Evolutionary conservation across 2,113 vertebrate species (phyloP).

Genomic region (Myxocyprinus asiaticus): DNA sequence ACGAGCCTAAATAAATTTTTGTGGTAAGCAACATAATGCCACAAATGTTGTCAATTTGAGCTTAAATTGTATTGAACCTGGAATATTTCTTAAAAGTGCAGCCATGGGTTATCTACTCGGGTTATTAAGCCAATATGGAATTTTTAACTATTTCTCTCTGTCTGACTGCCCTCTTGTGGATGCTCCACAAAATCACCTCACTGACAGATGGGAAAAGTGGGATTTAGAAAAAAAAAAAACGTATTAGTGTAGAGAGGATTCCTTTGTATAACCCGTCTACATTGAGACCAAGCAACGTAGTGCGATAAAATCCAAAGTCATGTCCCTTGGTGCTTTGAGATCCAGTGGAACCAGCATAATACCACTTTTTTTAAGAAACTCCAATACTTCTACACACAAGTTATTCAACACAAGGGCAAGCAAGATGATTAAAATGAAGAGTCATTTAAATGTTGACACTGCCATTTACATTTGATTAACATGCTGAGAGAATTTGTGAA

Average conservation of each 20-base stretch:
- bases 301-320: too few species aligned
- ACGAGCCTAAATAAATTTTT: too few species aligned
- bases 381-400: slow-evolving; percentile 9
- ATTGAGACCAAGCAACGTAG: too few species aligned
- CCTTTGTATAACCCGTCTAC: too few species aligned
- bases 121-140: neutral
- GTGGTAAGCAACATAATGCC: too few species aligned
- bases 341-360: neutral
- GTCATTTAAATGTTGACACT: too few species aligned
- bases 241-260: too few species aligned
- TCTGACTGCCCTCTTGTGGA: slow-evolving; percentile 52
- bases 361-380: neutral
- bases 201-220: neutral
- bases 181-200: slow-evolving; percentile 9
- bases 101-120: neutral
- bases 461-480: too few species aligned
- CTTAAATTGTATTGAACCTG: too few species aligned
- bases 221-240: neutral
- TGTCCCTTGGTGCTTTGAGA: neutral
- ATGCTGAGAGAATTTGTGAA: too few species aligned
- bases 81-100: too few species aligned
- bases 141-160: slow-evolving; percentile 16
- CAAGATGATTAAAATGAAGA: neutral
- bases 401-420: neutral
- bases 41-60: too few species aligned